Evolutionary conservation across 2,888 invertebrate species (phyloP).

Genomic region (Rhabditophanes sp.): DNA sequence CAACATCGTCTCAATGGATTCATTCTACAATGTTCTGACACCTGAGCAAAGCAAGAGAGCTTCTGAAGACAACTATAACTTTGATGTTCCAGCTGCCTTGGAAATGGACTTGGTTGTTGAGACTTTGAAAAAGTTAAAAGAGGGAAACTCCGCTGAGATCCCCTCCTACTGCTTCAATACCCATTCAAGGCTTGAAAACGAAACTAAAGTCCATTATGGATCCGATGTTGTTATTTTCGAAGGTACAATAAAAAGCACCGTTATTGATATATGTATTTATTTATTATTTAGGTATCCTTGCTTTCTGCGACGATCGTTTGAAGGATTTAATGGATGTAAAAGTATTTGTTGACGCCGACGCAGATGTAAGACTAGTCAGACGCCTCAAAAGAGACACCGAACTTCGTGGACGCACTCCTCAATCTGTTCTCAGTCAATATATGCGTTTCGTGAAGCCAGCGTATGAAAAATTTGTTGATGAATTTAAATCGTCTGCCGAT

Average conservation of each 20-base stretch:
- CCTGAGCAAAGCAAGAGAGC: conserved; percentile 77
- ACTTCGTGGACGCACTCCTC: conserved; percentile 44
- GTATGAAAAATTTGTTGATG: conserved; percentile 85
- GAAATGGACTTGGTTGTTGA: conserved; percentile 76
- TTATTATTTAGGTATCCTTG: conserved; percentile 69
- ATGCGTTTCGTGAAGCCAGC: conserved; percentile 73
- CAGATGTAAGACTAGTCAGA: conserved; percentile 80
- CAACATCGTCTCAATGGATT: conserved; percentile 85
- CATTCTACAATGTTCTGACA: conserved; percentile 89
- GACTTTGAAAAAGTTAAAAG: conserved; percentile 61
- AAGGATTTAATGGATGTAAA: no score
- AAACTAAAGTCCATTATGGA: conserved; percentile 71
- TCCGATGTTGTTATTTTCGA: conserved; percentile 99
- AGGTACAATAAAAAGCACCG: no score
- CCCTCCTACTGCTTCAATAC: conserved; percentile 90
- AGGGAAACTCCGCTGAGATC: conserved; percentile 48
- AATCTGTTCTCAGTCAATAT: conserved; percentile 84
- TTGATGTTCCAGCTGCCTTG: conserved; percentile 97
- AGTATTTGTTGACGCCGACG: conserved; percentile 97
- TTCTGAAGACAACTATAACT: conserved; percentile 79
- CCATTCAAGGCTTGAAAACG: conserved; percentile 49
- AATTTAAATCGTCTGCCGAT: conserved; percentile 62
- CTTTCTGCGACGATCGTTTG: no score
- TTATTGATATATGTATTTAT: no score
- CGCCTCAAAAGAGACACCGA: conserved; percentile 49